A percentile compares a stretch with the other conserved stretches of the same genome.
Evolutionary conservation across 1,140 invertebrate species (phyloP).

Genomic region (Leptinotarsa texana): DNA sequence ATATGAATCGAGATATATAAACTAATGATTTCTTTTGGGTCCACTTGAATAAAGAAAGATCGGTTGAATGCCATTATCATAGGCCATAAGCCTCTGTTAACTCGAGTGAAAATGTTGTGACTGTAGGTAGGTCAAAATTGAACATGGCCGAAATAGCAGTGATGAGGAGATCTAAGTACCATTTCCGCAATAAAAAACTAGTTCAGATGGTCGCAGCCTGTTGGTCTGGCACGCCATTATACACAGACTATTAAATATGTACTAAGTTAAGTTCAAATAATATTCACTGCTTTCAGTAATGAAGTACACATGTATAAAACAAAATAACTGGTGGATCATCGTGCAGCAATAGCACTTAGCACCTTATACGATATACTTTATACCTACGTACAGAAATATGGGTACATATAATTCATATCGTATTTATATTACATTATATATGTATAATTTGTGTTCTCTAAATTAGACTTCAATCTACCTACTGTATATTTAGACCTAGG

Average conservation of each 20-base stretch:
- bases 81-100: not conserved
- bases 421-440: slow-evolving; percentile 14
- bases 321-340: slow-evolving; percentile 40
- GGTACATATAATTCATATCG: slow-evolving; percentile 28
- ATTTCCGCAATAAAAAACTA: slow-evolving; percentile 11
- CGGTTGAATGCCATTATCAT: not conserved
- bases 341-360: slow-evolving; percentile 24
- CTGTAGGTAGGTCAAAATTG: not conserved
- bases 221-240: slow-evolving; percentile 43
- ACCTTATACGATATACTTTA: slow-evolving; percentile 26
- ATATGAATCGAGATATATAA: not conserved
- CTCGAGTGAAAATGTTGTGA: not conserved
- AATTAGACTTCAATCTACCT: slow-evolving; percentile 42
- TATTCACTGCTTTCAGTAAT: slow-evolving; percentile 40
- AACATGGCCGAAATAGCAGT: not conserved
- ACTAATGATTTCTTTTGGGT: not conserved
- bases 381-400: slow-evolving; percentile 29
- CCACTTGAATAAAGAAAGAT: not conserved
- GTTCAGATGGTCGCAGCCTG: slow-evolving; percentile 27
- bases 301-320: slow-evolving; percentile 47
- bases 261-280: slow-evolving; percentile 44
- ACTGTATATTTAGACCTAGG: slow-evolving; percentile 52
- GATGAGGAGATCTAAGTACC: slow-evolving; percentile 18
- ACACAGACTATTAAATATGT: slow-evolving; percentile 47
- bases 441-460: slow-evolving; percentile 26